Evolutionary conservation across 2,888 invertebrate genomes (phyloP).

Genomic region (Prosapia bicincta): DNA sequence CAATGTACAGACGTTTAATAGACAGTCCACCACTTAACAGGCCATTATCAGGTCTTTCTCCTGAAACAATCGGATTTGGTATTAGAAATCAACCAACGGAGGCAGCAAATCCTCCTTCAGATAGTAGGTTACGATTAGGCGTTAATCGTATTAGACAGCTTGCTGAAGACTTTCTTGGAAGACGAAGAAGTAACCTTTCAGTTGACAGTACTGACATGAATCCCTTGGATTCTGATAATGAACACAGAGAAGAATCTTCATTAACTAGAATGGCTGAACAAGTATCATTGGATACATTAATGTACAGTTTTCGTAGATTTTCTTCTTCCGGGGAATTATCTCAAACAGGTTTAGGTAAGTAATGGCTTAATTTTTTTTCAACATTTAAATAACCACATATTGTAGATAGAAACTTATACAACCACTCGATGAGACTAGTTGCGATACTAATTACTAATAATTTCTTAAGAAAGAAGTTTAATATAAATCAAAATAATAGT

Average conservation of each 20-base stretch:
- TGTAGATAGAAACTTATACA: too few relatives aligned
- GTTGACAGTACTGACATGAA: constrained; percentile 6
- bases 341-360: too few relatives aligned
- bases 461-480: too few relatives aligned
- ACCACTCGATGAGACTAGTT: too few relatives aligned
- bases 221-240: neutral
- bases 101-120: neutral
- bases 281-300: neutral
- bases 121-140: neutral
- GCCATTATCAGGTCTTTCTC: constrained; percentile 12
- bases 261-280: too few relatives aligned
- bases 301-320: neutral
- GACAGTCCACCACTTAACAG: neutral
- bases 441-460: too few relatives aligned
- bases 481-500: too few relatives aligned
- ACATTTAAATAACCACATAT: too few relatives aligned
- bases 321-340: neutral
- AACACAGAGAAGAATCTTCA: neutral
- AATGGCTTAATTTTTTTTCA: too few relatives aligned
- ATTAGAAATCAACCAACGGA: neutral
- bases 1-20: neutral
- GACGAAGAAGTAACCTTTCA: constrained; percentile 1
- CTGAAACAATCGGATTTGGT: constrained; percentile 14
- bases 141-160: constrained; percentile 3
- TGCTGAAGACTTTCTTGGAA: neutral